Evolutionary conservation across 2,113 vertebrate genomes (phyloP).

Genomic region (Ptychochromis oligacanthus): DNA sequence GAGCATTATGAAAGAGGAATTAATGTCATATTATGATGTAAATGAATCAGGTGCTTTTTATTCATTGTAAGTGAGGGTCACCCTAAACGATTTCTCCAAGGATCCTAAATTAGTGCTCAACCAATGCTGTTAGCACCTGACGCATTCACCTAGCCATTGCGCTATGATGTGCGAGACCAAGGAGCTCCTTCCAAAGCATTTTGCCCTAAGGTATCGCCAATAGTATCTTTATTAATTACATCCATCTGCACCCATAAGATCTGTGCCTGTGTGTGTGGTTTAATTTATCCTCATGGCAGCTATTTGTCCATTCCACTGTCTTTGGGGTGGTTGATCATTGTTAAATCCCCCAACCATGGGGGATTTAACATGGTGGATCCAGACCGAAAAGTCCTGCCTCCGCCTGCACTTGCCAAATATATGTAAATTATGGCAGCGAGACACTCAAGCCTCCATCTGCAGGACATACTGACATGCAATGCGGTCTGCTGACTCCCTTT

Average conservation of each 20-base stretch:
- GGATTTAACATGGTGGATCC: constrained; percentile 23
- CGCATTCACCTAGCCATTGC: neutral
- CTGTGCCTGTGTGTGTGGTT: neutral
- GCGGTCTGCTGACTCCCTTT: constrained; percentile 36
- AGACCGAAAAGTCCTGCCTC: constrained; percentile 22
- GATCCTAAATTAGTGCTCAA: neutral
- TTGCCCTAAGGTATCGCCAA: neutral
- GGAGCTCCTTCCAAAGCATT: neutral
- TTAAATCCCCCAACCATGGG: constrained; percentile 44
- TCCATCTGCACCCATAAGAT: neutral
- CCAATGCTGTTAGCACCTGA: neutral
- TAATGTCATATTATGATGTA: neutral
- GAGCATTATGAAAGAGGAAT: neutral
- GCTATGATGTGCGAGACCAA: neutral
- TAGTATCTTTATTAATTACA: neutral
- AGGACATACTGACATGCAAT: constrained; percentile 59
- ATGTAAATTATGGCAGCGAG: constrained; percentile 41
- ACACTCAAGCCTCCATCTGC: constrained; percentile 58
- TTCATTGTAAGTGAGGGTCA: neutral
- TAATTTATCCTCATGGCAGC: constrained; percentile 43
- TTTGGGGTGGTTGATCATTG: constrained; percentile 32
- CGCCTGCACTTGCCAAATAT: constrained; percentile 34
- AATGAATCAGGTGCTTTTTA: neutral
- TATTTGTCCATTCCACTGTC: constrained; percentile 42
- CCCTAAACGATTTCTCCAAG: neutral